phyloP scores from a whole-genome alignment of 2,113 vertebrate species.

The Gallinago paraguaiae region DNA sequence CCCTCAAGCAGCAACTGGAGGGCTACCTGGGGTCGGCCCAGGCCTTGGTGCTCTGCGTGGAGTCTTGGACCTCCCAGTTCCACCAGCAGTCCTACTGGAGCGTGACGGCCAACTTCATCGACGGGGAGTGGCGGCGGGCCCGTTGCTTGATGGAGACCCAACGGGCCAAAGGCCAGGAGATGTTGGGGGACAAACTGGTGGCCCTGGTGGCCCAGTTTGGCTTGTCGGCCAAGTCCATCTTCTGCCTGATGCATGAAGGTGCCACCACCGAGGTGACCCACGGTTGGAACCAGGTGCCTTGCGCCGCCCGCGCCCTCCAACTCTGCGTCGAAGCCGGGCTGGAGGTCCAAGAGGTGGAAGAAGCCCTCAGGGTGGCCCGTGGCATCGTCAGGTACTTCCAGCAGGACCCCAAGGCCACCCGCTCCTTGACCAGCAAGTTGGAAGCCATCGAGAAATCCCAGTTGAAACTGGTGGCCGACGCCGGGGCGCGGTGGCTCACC shows the following conservation, averaged over 20 bases:
- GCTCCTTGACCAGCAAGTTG: constrained; percentile 47
- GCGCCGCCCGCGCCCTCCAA: constrained; percentile 61
- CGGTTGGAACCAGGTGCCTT: constrained; percentile 64
- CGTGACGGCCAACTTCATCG: constrained; percentile 61
- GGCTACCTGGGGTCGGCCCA: constrained; percentile 45
- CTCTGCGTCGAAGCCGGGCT: constrained; percentile 63
- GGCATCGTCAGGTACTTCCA: constrained; percentile 66
- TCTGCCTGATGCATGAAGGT: constrained; percentile 64
- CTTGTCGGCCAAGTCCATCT: constrained; percentile 38
- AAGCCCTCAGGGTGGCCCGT: constrained; percentile 49
- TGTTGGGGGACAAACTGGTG: constrained; percentile 27
- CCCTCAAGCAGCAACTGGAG: constrained; percentile 62
- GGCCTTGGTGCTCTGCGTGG: constrained; percentile 50
- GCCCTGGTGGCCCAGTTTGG: constrained; percentile 52
- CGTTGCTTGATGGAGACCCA: constrained; percentile 63
- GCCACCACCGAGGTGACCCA: not conserved
- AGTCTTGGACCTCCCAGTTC: constrained; percentile 55
- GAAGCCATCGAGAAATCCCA: constrained; percentile 63
- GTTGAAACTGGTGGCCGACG: constrained; percentile 37
- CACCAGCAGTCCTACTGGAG: constrained; percentile 56
- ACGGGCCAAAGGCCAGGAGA: not conserved
- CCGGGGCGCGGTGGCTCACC: constrained; percentile 59
- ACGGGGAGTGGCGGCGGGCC: constrained; percentile 65
- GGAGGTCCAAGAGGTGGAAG: constrained; percentile 49
- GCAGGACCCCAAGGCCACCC: constrained; percentile 45